A percentile compares a stretch with the other conserved stretches of the same genome.
phyloP scores from a whole-genome alignment of 2,888 invertebrate species.

The Polylopha cassiicola region DNA sequence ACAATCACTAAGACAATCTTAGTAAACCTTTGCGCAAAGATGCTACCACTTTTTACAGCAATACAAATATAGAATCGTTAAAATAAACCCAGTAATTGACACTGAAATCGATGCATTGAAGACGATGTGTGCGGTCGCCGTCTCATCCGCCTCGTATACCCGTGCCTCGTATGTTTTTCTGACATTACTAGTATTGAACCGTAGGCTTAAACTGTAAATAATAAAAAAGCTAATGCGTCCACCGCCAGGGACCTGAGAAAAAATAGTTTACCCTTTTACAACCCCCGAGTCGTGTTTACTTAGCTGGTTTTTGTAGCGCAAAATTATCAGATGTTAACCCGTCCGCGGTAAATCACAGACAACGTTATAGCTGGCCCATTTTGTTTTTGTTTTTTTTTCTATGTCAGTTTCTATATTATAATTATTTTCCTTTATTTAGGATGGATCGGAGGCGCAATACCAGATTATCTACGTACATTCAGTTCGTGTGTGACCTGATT shows the following conservation, averaged over 20 bases:
- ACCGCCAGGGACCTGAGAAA: constrained; percentile 28
- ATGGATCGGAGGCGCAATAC: constrained; percentile 71
- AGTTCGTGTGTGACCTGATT: constrained; percentile 49
- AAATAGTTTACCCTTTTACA: constrained; percentile 45
- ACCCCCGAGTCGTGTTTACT: constrained; percentile 36
- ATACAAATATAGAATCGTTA: constrained; percentile 31
- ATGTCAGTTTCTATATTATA: constrained; percentile 12
- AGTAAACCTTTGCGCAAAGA: constrained; percentile 1
- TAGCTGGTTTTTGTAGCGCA: constrained; percentile 31
- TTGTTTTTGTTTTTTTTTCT: too few species aligned
- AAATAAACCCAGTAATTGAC: constrained; percentile 57
- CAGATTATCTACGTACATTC: constrained; percentile 46
- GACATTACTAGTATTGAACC: too few species aligned
- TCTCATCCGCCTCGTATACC: constrained; percentile 22
- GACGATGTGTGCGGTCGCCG: constrained; percentile 53
- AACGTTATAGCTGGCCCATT: too few species aligned
- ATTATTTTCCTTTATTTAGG: constrained; percentile 55
- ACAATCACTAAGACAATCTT: too few species aligned
- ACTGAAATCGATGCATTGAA: constrained; percentile 47
- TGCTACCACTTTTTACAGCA: constrained; percentile 11
- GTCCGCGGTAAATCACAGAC: constrained; percentile 3
- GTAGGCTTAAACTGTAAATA: constrained; percentile 30
- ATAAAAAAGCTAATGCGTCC: constrained; percentile 27
- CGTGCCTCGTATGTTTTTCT: constrained; percentile 14
- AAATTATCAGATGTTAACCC: constrained; percentile 22